These are phyloP conservation scores for Scylla paramamosain DNA, from an alignment of 1,140 invertebrate species.

Conservation along the genomic window DNA sequence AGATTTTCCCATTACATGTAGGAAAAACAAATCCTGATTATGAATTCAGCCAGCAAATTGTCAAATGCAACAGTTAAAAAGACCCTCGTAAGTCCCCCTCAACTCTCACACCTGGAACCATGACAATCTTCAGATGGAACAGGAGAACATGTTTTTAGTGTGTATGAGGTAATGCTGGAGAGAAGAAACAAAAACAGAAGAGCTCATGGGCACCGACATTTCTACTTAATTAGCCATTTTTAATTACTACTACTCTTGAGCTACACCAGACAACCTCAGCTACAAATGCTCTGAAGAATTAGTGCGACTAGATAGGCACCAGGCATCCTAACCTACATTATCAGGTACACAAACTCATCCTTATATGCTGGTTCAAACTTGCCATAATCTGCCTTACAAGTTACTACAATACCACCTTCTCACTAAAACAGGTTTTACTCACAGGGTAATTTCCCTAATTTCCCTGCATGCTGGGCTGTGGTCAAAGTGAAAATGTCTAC, in stretches of 20 bases:
- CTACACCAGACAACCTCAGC: background rate
- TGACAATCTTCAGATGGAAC: background rate
- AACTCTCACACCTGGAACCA: background rate
- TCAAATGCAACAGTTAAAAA: background rate
- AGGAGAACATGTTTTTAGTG: background rate
- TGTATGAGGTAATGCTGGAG: background rate
- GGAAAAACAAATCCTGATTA: background rate
- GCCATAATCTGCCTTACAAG: conserved; percentile 42
- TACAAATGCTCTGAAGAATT: conserved; percentile 28
- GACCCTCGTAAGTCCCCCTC: background rate
- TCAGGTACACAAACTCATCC: conserved; percentile 75
- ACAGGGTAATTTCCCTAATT: too few species aligned
- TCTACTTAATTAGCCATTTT: conserved; percentile 28
- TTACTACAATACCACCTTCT: background rate
- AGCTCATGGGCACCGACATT: background rate
- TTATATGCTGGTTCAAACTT: conserved; percentile 56
- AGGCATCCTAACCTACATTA: conserved; percentile 72
- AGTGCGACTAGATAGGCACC: conserved; percentile 74
- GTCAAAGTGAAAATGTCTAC: too few species aligned
- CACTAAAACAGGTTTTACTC: background rate
- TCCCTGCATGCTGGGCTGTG: too few species aligned
- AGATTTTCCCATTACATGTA: background rate
- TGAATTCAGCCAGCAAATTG: background rate
- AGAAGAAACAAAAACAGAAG: background rate
- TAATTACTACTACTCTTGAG: background rate